Base-by-base conservation (phyloP, 2,113 vertebrate genomes). In the Calypte anna region DNA sequence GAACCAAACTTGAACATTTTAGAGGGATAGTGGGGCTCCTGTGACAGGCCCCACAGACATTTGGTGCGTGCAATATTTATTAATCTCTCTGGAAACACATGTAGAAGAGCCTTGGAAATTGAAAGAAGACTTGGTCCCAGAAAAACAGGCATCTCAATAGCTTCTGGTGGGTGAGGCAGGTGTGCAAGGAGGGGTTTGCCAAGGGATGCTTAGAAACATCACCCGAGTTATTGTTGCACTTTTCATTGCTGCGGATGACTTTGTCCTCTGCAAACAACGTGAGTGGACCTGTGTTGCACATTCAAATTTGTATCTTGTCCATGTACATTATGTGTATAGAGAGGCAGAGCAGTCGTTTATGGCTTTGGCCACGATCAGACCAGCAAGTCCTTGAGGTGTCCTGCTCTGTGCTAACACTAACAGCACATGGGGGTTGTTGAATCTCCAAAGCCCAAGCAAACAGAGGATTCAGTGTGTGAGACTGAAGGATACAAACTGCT, bases 361-460 rank as follows among this genome's bases (percentile, higher is more conserved):
- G 70, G 76, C 20, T 79, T 64, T 55, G 58, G 36, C 63, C 81
- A 92, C 79, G 51, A 87, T 78, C 59, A 50, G 64, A 63, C 15
- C 20, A 70, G 50, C 3, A 12, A 57, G 43, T 30, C 30, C 4
- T 5, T n/a, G 67, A 28, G 20, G 12, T 81, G 54, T 74, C 66
- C 57, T 70, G 50, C 79, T 83, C 40, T 33, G 33, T 85, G 58
- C 69, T 72, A 27, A 24, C 74, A 63, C 69, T 72, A 27, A 24
- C 74, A 63, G 50, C 43, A 53, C 23, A 10, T 7, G 4, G 44
- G 30, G 10, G 10, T 48, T 86, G 30, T 79, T 92, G 80, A 84
- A 68, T 75, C 72, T 87, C 78, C 43, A 63, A 92, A 91, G 81
- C 38, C 64, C 73, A 86, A 70, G 79, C 64, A 95, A 94, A 90